These are phyloP conservation scores for Pandion haliaetus DNA, from an alignment of 2,113 vertebrate species.

Conservation along the genomic window DNA sequence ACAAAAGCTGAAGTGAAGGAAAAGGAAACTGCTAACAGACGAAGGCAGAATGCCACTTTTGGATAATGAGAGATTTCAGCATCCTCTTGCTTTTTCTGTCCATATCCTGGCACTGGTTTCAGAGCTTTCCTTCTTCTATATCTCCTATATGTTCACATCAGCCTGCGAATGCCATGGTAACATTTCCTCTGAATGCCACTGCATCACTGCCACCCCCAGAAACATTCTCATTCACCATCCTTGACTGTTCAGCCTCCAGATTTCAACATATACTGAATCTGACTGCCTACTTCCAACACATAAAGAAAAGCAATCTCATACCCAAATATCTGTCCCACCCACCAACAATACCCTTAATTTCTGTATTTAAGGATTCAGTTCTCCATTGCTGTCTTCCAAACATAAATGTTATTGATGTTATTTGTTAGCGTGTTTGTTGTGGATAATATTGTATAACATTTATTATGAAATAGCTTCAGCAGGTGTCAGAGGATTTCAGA, in stretches of 20 bases:
- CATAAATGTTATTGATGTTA: not conserved
- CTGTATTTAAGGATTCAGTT: not conserved
- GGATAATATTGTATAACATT: not conserved
- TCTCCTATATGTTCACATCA: conserved; percentile 14
- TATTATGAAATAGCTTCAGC: not conserved
- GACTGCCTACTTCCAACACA: not conserved
- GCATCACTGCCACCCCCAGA: conserved; percentile 30
- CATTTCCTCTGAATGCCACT: not conserved
- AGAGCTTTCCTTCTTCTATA: not conserved
- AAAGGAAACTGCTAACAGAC: not conserved
- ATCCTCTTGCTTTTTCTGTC: not conserved
- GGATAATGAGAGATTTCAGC: conserved; percentile 3
- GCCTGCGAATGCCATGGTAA: conserved; percentile 29
- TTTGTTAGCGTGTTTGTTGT: not conserved
- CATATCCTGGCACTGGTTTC: not conserved
- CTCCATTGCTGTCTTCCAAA: not conserved
- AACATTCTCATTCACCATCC: conserved; percentile 53
- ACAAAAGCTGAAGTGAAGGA: not conserved
- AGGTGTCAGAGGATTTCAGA: not conserved
- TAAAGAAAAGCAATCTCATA: not conserved
- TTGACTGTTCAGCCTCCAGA: conserved; percentile 26
- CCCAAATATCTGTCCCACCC: conserved; percentile 10
- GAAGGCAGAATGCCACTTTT: not conserved
- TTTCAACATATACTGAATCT: conserved; percentile 3
- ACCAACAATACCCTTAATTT: not conserved